These are phyloP conservation scores for Petaurus breviceps DNA, from an alignment of 2,113 vertebrate species.

Conservation along the genomic window DNA sequence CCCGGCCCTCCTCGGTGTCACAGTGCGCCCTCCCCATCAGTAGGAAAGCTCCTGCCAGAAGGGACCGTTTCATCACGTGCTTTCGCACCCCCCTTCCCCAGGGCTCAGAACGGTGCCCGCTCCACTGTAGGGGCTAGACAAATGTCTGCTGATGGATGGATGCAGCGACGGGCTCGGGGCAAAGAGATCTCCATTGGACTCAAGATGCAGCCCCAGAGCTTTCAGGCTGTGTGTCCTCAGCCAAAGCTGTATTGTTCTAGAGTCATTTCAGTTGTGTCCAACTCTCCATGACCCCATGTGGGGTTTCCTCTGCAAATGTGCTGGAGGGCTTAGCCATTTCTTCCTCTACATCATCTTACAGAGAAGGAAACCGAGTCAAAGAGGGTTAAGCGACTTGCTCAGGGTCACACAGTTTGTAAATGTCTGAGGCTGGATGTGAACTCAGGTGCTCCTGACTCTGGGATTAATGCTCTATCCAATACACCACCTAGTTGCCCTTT, in stretches of 20 bases:
- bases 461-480: accelerated
- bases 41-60: neutral
- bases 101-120: neutral
- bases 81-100: neutral
- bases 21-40: neutral
- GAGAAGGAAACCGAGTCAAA: neutral
- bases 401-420: neutral
- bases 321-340: neutral
- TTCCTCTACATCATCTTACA: neutral
- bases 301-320: neutral
- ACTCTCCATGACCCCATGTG: neutral
- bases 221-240: neutral
- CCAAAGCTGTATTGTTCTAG: neutral
- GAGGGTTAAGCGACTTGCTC: neutral
- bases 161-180: neutral
- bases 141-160: neutral
- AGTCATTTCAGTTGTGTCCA: neutral
- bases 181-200: neutral
- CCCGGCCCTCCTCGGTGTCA: neutral
- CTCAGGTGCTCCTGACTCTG: neutral
- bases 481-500: neutral
- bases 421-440: neutral
- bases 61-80: neutral
- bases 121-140: neutral
- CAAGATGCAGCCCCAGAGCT: neutral